A percentile compares a stretch with the other conserved stretches of the same genome.
These are phyloP conservation scores for Falcaria lacertinaria DNA, from an alignment of 2,888 invertebrate species.

Conservation along the genomic window DNA sequence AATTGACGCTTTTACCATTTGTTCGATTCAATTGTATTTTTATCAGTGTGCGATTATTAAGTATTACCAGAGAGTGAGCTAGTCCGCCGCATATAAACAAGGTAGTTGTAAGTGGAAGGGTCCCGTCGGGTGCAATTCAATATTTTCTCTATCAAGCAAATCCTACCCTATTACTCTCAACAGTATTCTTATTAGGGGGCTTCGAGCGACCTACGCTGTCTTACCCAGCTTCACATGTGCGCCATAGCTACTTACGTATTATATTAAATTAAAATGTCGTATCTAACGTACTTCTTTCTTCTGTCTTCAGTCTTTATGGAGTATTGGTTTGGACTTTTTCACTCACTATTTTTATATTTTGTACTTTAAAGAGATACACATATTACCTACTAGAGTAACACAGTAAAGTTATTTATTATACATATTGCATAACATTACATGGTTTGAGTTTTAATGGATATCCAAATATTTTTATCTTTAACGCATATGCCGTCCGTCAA, in stretches of 20 bases:
- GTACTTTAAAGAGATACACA: no score
- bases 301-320: no score
- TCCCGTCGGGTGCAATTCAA: slow-evolving; percentile 37
- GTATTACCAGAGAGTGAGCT: slow-evolving; percentile 4
- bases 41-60: slow-evolving; percentile 19
- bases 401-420: no score
- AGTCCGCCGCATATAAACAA: slow-evolving; percentile 16
- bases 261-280: slow-evolving; percentile 48
- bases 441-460: no score
- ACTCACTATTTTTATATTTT: no score
- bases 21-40: slow-evolving; percentile 11
- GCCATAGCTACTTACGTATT: slow-evolving; percentile 33
- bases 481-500: no score
- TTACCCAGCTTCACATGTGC: slow-evolving; percentile 16
- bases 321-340: no score
- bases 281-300: no score
- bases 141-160: slow-evolving; percentile 47
- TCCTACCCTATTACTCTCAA: slow-evolving; percentile 50
- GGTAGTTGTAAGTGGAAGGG: slow-evolving; percentile 34
- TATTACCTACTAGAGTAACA: no score
- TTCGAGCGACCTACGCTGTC: slow-evolving; percentile 9
- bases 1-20: slow-evolving; percentile 8
- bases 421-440: no score
- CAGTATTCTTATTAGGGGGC: slow-evolving; percentile 45
- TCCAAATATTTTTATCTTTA: no score